Evolutionary conservation across 2,888 invertebrate genomes (phyloP).

Genomic region (Phymatocera aterrima): DNA sequence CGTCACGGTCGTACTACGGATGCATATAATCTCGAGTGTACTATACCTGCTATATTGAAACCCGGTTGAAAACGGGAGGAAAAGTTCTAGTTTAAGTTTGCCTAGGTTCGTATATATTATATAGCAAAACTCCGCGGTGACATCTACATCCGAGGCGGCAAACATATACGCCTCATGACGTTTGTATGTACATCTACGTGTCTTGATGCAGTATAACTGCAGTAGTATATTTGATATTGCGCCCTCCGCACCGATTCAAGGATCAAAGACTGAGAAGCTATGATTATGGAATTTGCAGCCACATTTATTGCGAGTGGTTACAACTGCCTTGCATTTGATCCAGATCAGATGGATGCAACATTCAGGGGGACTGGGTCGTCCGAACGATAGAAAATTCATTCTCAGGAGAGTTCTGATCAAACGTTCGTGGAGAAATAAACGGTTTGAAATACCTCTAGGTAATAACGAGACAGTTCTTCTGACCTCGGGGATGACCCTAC

Average conservation of each 20-base stretch:
- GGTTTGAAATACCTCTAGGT: background rate
- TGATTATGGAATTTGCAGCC: background rate
- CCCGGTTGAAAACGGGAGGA: background rate
- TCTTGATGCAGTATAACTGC: background rate
- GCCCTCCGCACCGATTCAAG: background rate
- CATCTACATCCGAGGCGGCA: background rate
- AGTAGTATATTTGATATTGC: background rate
- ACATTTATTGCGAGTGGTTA: too few species aligned
- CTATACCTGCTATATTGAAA: background rate
- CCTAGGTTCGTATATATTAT: background rate
- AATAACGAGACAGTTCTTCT: too few species aligned
- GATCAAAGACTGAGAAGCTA: constrained; percentile 8
- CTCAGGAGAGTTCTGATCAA: background rate
- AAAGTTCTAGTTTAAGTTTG: constrained; percentile 22
- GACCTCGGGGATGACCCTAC: too few species aligned
- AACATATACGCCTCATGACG: background rate
- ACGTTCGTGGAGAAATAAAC: background rate
- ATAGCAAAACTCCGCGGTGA: background rate
- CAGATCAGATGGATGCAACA: too few species aligned
- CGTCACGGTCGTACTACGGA: too few species aligned
- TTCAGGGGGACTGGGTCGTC: too few species aligned
- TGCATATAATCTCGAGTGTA: constrained; percentile 35
- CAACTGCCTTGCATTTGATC: too few species aligned
- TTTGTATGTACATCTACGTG: background rate
- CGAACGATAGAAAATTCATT: too few species aligned